These are phyloP conservation scores for Sus scrofa DNA, from an alignment of 2,113 vertebrate genomes.

Conservation along the genomic window DNA sequence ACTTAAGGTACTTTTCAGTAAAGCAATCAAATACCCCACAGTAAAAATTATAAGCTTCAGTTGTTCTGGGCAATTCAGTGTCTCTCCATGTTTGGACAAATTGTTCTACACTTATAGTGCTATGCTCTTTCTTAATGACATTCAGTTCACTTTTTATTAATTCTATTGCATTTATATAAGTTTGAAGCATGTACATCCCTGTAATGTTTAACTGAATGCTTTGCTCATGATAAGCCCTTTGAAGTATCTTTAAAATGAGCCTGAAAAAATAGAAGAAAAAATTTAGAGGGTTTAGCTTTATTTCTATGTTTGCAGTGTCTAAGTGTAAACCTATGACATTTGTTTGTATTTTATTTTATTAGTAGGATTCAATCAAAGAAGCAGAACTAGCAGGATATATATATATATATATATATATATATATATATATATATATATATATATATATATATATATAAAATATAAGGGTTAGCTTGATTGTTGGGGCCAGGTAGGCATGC, in stretches of 20 bases:
- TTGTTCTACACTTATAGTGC: background rate
- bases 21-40: background rate
- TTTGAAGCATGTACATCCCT: background rate
- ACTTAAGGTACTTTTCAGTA: background rate
- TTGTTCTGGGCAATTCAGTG: background rate
- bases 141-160: background rate
- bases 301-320: slow-evolving; percentile 43
- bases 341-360: background rate
- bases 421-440: too few species aligned
- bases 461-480: background rate
- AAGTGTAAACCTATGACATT: background rate
- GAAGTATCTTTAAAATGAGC: background rate
- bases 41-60: background rate
- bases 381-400: too few species aligned
- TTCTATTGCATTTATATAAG: background rate
- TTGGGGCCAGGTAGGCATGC: too few species aligned
- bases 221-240: background rate
- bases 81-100: background rate
- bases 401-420: too few species aligned
- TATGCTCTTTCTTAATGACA: background rate
- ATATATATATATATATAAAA: too few species aligned
- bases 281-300: background rate
- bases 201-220: background rate
- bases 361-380: too few species aligned
- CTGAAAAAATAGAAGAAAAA: background rate